Percentiles rank a stretch among this genome's conserved stretches.
These are phyloP conservation scores for Glomeris maerens DNA, from an alignment of 1,140 invertebrate genomes.

Conservation along the genomic window DNA sequence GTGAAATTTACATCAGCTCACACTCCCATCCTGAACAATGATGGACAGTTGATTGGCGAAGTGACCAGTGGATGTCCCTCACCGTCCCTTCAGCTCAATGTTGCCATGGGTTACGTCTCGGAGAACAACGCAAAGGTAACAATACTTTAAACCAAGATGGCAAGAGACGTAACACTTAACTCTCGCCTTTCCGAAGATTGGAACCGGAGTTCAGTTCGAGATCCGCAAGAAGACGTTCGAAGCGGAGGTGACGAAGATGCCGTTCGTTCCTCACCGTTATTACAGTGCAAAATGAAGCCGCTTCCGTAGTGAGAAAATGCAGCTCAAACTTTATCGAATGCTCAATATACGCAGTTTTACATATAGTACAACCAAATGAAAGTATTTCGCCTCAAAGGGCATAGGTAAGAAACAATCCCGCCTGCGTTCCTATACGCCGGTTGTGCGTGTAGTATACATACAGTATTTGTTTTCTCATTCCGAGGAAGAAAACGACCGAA, in stretches of 20 bases:
- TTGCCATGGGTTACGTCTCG: conserved; percentile 89
- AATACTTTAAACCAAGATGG: not conserved
- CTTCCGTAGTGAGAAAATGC: too few relatives aligned
- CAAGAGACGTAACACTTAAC: conserved; percentile 14
- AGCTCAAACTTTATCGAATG: too few relatives aligned
- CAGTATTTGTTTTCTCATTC: too few relatives aligned
- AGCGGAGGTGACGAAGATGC: conserved; percentile 73
- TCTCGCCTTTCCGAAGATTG: conserved; percentile 33
- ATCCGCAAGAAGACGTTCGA: conserved; percentile 67
- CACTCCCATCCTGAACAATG: not conserved
- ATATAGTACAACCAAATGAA: too few relatives aligned
- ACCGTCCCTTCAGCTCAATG: conserved; percentile 67
- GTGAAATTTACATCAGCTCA: conserved; percentile 3
- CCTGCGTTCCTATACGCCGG: too few relatives aligned
- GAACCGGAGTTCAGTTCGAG: conserved; percentile 54
- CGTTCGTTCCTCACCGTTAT: conserved; percentile 74
- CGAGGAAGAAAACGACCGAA: too few relatives aligned
- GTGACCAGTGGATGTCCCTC: conserved; percentile 57
- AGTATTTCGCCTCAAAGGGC: too few relatives aligned
- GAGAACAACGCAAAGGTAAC: conserved; percentile 42
- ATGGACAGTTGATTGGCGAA: conserved; percentile 19
- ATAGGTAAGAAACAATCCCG: too few relatives aligned
- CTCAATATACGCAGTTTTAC: too few relatives aligned
- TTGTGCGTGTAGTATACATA: too few relatives aligned
- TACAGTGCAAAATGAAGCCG: conserved; percentile 47